Percentiles rank a stretch among this genome's conserved stretches.
These are phyloP conservation scores for Drosophila lutescens DNA, from an alignment of 2,888 invertebrate species.

Conservation along the genomic window DNA sequence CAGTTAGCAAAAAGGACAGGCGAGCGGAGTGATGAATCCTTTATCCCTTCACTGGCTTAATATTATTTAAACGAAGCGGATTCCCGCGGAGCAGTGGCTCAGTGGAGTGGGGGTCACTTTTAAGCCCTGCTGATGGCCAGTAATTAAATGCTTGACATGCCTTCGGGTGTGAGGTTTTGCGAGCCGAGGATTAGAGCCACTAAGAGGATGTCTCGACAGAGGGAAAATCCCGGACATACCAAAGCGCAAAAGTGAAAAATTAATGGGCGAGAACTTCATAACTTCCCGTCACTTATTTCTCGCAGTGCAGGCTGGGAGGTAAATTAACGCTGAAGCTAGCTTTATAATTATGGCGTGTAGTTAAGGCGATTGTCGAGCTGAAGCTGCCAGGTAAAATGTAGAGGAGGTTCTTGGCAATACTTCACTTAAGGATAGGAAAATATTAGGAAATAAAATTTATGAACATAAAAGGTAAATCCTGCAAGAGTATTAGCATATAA, in stretches of 20 bases:
- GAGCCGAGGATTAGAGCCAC: conserved; percentile 41
- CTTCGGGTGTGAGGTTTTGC: conserved; percentile 57
- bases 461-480: too few relatives aligned
- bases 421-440: neutral
- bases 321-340: conserved; percentile 70
- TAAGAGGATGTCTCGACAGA: conserved; percentile 28
- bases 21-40: conserved; percentile 57
- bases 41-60: conserved; percentile 57
- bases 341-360: conserved; percentile 72
- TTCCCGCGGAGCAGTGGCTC: conserved; percentile 36
- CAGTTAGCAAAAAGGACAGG: conserved; percentile 35
- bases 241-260: conserved; percentile 26
- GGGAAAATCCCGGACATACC: conserved; percentile 7
- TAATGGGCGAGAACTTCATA: conserved; percentile 21
- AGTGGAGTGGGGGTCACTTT: conserved; percentile 47
- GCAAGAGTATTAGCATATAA: too few relatives aligned
- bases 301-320: conserved; percentile 27
- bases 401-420: neutral
- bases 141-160: conserved; percentile 78
- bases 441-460: neutral
- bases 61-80: conserved; percentile 74
- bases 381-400: conserved; percentile 12
- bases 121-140: conserved; percentile 73
- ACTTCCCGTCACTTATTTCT: conserved; percentile 7
- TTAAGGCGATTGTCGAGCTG: conserved; percentile 56